Conservation (phyloP, 2,113 vertebrate genomes). For the Petrocephalus zakoni region DNA sequence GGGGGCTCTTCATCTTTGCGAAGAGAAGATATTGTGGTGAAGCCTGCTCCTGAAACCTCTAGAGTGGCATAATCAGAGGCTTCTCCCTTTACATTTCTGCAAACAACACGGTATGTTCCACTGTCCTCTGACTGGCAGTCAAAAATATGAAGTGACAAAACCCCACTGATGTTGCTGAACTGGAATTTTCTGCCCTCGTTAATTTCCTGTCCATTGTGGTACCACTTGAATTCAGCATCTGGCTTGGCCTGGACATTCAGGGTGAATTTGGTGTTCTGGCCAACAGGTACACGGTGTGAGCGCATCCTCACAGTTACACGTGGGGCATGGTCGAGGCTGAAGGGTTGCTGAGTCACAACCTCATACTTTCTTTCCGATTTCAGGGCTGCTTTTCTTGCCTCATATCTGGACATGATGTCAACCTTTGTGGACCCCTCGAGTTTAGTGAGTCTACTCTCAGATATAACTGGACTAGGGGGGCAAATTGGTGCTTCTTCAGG, state of each 20-base stretch:
- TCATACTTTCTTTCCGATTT: constrained; percentile 83
- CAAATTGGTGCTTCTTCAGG: constrained; percentile 70
- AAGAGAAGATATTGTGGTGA: constrained; percentile 69
- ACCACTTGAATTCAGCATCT: constrained; percentile 84
- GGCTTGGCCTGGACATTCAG: constrained; percentile 90
- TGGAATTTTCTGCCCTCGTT: constrained; percentile 76
- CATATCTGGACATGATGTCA: constrained; percentile 90
- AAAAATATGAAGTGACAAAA: constrained; percentile 83
- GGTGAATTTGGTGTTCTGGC: constrained; percentile 81
- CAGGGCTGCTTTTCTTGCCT: constrained; percentile 86
- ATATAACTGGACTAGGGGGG: constrained; percentile 69
- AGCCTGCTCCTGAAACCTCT: constrained; percentile 80
- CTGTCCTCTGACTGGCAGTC: constrained; percentile 83
- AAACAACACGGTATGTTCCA: constrained; percentile 86
- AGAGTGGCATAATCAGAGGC: constrained; percentile 90
- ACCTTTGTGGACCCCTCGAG: constrained; percentile 78
- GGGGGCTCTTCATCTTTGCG: constrained; percentile 83
- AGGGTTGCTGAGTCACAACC: constrained; percentile 82
- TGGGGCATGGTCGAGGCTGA: constrained; percentile 85
- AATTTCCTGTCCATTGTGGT: constrained; percentile 83
- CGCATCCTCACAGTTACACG: constrained; percentile 90
- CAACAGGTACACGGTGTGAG: constrained; percentile 81
- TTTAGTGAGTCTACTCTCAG: constrained; percentile 67
- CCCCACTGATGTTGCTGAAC: constrained; percentile 81
- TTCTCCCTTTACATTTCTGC: constrained; percentile 86